Evolutionary conservation across 2,797 vertebrate genomes (phyloP), one percentile per base, ranked within the genome.

Genomic region (Poecilia picta): DNA sequence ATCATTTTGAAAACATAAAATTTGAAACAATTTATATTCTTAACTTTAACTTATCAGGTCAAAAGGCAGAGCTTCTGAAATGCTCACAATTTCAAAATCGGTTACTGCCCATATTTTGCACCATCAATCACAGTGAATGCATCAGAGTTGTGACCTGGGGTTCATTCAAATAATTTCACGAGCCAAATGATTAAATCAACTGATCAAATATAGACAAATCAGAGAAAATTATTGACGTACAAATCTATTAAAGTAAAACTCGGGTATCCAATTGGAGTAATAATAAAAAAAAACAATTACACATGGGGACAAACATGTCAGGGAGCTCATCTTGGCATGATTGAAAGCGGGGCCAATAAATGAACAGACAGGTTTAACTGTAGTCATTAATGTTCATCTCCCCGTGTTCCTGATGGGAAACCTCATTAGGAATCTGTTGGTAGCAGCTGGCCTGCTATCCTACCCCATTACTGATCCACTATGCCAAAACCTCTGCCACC

Each of bases 361-460:
- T 81, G 83, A 86, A 77, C 68, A 76, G 85, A 89, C 91, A 81
- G 74, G 85, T 89, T 87, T 64, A 82, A 88, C 78, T 79, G 88
- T 73, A 75, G 81, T 75, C 90, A 86, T 92, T 93, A 90, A 90
- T 90, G 92, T 86, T 89, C 85, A 75, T 91, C 91, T 90, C 87
- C 85, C 87, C 59, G 83, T 87, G 78, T 90, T 89, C 87, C 87
- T 90, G 91, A 93, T 87, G 91, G 90, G 90, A 85, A 79, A 89
- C 84, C 93, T 94, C 91, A 93, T 95, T 95, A 95, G 87, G 83
- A 89, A 88, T 88, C 86, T 78, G 89, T 85, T 76, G 88, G 89
- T 81, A 93, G 92, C 95, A 95, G 93, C 94, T 95, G 93, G 94
- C 86, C 85, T 43, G 72, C 80, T 80, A 85, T 87, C 90, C 86